A percentile compares a stretch with the other conserved stretches of the same genome.
phyloP scores from a whole-genome alignment of 2,888 invertebrate species.

The Gandaritis pyraliata region DNA sequence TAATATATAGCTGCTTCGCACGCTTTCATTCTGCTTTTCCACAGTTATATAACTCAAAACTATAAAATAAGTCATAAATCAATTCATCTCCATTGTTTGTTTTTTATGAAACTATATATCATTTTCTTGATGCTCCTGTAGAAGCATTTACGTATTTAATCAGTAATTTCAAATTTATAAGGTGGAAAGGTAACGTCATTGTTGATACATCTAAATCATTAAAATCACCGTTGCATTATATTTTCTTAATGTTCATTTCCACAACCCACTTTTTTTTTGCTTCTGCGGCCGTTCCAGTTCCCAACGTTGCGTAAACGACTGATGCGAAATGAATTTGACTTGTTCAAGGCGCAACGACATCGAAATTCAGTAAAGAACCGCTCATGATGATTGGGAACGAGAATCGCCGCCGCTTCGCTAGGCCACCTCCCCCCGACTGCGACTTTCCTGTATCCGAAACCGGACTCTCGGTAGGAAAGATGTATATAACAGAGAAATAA shows the following conservation, averaged over 20 bases:
- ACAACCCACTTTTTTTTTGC: conserved; percentile 52
- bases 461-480: conserved; percentile 80
- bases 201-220: not conserved
- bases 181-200: not conserved
- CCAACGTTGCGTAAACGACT: conserved; percentile 25
- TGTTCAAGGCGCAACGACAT: conserved; percentile 23
- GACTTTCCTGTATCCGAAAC: conserved; percentile 83
- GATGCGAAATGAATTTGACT: conserved; percentile 4
- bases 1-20: conserved; percentile 55
- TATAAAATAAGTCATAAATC: conserved; percentile 7
- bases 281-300: conserved; percentile 49
- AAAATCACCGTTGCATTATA: conserved; percentile 11
- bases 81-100: conserved; percentile 15
- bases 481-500: conserved; percentile 70
- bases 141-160: not conserved
- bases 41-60: conserved; percentile 21
- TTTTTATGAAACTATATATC: not conserved
- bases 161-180: not conserved
- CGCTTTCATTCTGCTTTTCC: conserved; percentile 65
- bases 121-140: not conserved
- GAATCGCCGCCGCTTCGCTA: conserved; percentile 62
- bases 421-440: conserved; percentile 62
- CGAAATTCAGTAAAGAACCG: conserved; percentile 26
- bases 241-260: conserved; percentile 25
- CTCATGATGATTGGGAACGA: conserved; percentile 39